Evolutionary conservation across 2,113 vertebrate genomes (phyloP), one percentile per base, ranked within the genome.

Genomic region (Ameiurus melas): DNA sequence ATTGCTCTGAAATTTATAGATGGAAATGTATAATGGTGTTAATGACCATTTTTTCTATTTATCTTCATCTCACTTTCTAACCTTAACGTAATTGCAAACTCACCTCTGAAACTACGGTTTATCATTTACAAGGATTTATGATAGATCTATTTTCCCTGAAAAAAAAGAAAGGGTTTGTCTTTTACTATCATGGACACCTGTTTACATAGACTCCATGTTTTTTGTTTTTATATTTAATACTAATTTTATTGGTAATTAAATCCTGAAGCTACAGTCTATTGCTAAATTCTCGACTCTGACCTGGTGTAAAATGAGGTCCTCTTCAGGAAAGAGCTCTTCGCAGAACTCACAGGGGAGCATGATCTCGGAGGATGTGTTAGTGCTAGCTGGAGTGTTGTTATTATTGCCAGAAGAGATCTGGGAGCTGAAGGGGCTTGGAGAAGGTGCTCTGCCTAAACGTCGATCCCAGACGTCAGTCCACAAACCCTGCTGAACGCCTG

Each of bases 281-380:
- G 13, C 5, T 5, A 80, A 4, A 17, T 58, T 16, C 6, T 89
- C 17, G 3, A 73, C 68, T 88, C 93, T 90, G 86, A 99, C 98
- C 98, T 99, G 97, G 91, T 99, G 98, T 91, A 98, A 95, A 93
- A 99, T 98, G 16, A 99, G 97, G 86, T 98, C 96, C 25, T 97
- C 97, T 58, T 96, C 97, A 43, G 98, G 97, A 94, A 97, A 99
- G 73, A 98, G 96, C 93, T 98, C 97, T 92, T 99, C 98, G 84
- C 98, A 99, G 85, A 99, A 99, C 90, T 99, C 98, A 89, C 98
- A 99, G 0, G 98, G 98, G 92, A 99, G 87, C 96, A 97, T 96
- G 89, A 93, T 95, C 79, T 97, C 95, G 13, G 91, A 89, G 39
- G 80, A 68, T 2, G 86, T 68, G 77, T 90, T 92, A 20, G 90